Evolutionary conservation across 2,797 vertebrate species (phyloP).

Genomic region (Danio aesculapii): DNA sequence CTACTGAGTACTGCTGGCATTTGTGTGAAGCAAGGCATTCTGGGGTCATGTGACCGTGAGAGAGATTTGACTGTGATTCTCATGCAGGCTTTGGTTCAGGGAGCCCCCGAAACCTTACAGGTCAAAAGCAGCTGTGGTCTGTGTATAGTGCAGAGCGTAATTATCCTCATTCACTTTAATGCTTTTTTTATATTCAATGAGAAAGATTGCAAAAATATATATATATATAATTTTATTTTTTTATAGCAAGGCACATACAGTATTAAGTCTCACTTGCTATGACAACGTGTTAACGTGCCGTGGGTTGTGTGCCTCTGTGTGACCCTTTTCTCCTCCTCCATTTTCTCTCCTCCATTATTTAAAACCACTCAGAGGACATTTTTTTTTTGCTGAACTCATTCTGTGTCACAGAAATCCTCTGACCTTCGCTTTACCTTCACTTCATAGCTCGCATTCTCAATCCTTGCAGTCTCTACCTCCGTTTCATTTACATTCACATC

Average conservation of each 20-base stretch:
- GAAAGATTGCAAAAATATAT: no score
- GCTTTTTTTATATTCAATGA: no score
- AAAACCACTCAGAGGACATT: slow-evolving; percentile 30
- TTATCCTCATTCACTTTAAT: background rate
- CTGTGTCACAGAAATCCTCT: slow-evolving; percentile 1
- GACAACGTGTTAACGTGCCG: background rate
- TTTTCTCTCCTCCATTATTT: slow-evolving; percentile 41
- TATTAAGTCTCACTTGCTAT: background rate
- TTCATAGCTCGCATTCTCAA: background rate
- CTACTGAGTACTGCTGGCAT: slow-evolving; percentile 60
- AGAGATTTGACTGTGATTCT: slow-evolving; percentile 46
- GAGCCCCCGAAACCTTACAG: slow-evolving; percentile 7
- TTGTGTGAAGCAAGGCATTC: slow-evolving; percentile 57
- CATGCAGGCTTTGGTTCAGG: slow-evolving; percentile 30
- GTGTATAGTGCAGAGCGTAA: background rate
- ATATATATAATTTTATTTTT: no score
- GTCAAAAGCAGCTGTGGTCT: background rate
- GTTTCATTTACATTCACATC: slow-evolving; percentile 25
- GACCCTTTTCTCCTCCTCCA: slow-evolving; percentile 27
- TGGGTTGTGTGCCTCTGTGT: background rate
- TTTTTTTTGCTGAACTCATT: background rate
- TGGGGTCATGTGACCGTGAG: slow-evolving; percentile 32
- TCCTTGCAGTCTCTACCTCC: background rate
- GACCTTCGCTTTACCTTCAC: slow-evolving; percentile 7
- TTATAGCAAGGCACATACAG: slow-evolving; percentile 9